Conservation (phyloP, 2,797 vertebrate species). For the Tangara arthus region DNA sequence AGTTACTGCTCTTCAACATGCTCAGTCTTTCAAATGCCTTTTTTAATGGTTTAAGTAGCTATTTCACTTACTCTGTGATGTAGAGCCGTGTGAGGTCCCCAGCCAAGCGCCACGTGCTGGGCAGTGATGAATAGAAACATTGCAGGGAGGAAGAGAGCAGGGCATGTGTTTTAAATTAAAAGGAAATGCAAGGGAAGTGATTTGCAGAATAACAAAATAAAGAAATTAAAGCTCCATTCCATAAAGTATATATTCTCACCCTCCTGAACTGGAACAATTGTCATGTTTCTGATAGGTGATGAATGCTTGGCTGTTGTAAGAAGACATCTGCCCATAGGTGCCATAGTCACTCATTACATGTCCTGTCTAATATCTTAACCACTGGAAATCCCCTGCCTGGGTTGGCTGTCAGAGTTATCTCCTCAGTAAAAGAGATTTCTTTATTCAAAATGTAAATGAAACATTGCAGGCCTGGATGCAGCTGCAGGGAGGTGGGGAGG, state of each 20-base stretch:
- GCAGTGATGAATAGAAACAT: neutral
- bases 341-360: neutral
- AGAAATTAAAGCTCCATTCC: neutral
- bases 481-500: neutral
- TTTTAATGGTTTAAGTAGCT: neutral
- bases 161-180: conserved; percentile 3
- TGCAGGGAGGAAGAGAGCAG: neutral
- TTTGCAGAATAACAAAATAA: neutral
- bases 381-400: neutral
- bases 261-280: neutral
- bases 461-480: neutral
- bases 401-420: neutral
- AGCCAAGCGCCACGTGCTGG: neutral
- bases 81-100: neutral
- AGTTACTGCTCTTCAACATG: neutral
- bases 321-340: neutral
- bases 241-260: neutral
- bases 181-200: neutral
- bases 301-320: neutral
- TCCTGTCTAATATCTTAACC: neutral
- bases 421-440: neutral
- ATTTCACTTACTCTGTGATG: neutral
- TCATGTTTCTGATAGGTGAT: neutral
- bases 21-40: neutral
- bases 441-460: neutral